Evolutionary conservation across 2,113 vertebrate species (phyloP), one percentile per base, ranked within the genome.

Genomic region (Scytalopus superciliaris): DNA sequence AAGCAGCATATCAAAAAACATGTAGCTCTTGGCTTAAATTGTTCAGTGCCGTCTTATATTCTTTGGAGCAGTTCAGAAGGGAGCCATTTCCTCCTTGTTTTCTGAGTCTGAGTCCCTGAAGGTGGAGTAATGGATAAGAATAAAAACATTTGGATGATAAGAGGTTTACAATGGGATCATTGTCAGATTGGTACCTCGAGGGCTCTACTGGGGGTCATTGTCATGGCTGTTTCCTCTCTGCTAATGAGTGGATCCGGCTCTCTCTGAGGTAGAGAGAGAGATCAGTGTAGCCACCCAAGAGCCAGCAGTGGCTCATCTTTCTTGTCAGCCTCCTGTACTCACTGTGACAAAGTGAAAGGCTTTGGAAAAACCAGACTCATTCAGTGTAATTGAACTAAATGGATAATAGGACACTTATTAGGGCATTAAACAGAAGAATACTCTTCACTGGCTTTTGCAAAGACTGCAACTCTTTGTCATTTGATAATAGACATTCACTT

Each of bases 331-430:
- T 93, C 75, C 83, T 0, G 5, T 81, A 78, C 83, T 94, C 87
- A 35, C 64, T 60, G 72, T 81, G 68, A 93, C 85, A 96, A 96
- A 95, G 85, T 90, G 76, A 95, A 92, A 95, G 60, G 88, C 96
- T 96, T 96, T 94, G 85, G 85, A 96, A 90, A 94, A 96, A 64
- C 4, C 88, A 95, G 93, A 92, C 76, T 96, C 75, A 87, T 94
- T 96, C 92, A 92, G 35, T 68, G 85, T 90, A 96, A 96, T 96
- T 96, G 94, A 94, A 95, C 90, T 96, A 97, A 96, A 95, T 86
- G 88, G 94, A 96, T 97, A 97, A 97, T 94, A 94, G 92, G 85
- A 93, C 94, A 94, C 85, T 96, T 96, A 90, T 87, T 95, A 93
- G 44, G 67, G 90, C 85, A 96, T 96, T 93, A 96, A 92, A 94